Percentiles rank a stretch among this genome's conserved stretches.
These are phyloP conservation scores for Actinia equina DNA, from an alignment of 64 coral and sea anemone species.

Conservation along the genomic window DNA sequence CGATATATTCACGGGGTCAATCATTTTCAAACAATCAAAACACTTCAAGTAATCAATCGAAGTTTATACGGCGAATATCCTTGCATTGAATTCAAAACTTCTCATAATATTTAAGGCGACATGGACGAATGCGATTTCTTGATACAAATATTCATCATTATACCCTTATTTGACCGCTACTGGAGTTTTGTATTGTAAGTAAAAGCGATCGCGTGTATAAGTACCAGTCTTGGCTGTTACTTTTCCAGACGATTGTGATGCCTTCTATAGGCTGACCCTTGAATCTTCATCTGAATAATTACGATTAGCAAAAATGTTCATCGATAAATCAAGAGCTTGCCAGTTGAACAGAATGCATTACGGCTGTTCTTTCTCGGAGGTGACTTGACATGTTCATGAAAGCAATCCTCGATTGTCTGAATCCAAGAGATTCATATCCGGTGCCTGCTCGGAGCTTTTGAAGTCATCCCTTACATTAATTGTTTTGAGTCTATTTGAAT, in stretches of 20 bases:
- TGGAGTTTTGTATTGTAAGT: neutral
- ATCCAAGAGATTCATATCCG: slow-evolving; percentile 7
- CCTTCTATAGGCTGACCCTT: neutral
- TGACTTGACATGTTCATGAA: neutral
- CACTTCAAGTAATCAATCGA: neutral
- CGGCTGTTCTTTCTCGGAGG: neutral
- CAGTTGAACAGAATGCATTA: neutral
- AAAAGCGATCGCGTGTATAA: neutral
- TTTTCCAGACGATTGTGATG: neutral
- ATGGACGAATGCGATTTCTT: neutral
- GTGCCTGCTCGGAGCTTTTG: slow-evolving; percentile 3
- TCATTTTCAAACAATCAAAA: neutral
- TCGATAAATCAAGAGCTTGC: neutral
- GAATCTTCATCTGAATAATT: neutral
- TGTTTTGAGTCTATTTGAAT: neutral
- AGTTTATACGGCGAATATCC: neutral
- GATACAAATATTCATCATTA: neutral
- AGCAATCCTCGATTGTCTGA: neutral
- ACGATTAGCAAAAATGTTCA: neutral
- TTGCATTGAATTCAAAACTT: neutral
- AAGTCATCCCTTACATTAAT: neutral
- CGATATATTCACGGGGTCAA: neutral
- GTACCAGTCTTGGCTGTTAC: neutral
- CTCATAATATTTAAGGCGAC: neutral
- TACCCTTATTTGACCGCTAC: neutral